Evolutionary conservation across 2,113 vertebrate species (phyloP), one percentile per base, ranked within the genome.

Genomic region (Malurus alboscapulatus): DNA sequence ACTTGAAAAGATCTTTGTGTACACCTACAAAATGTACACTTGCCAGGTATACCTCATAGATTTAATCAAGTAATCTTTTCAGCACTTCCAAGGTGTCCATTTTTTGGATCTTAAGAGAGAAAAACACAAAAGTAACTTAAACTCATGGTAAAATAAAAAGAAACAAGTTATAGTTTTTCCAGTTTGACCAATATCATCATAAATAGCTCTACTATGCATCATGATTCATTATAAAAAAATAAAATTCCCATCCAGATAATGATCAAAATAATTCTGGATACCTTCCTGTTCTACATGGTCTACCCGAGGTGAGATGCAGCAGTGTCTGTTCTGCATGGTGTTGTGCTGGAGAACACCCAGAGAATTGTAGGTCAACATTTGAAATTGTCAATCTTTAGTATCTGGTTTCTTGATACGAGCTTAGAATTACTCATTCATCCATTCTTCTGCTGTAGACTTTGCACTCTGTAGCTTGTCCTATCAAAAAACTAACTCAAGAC

Each of bases 131-230:
- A 67, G 25, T 42, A 92, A 95, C 63, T 83, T 80, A 51, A 68
- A 59, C 9, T 45, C 48, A 80, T 54, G 47, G 75, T 63, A 73
- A 97, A 96, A 97, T 87, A 58, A 93, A 95, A 66, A 88, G 18
- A 76, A 96, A n/a, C 2, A 77, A 44, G 10, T 25, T 42, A 62
- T 5, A 55, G 14, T 15, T 66, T 59, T 17, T 63, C 74, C 34
- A 36, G 34, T 86, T 76, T 57, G 36, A 81, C n/a, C 85, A 59
- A 38, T 75, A 63, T 80, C 66, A 93, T 45, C 71, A 83, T 76
- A 92, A 90, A 94, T 59, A 93, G 61, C 19, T 82, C 21, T 63
- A 82, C 12, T 32, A 66, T 3, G 8, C 7, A 22, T n/a, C 34
- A 19, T 5, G 5, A 17, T 71, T 59, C n/a, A 48, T n/a, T 51